Evolutionary conservation across 2,113 vertebrate species (phyloP).

Genomic region (Nerophis lumbriciformis): DNA sequence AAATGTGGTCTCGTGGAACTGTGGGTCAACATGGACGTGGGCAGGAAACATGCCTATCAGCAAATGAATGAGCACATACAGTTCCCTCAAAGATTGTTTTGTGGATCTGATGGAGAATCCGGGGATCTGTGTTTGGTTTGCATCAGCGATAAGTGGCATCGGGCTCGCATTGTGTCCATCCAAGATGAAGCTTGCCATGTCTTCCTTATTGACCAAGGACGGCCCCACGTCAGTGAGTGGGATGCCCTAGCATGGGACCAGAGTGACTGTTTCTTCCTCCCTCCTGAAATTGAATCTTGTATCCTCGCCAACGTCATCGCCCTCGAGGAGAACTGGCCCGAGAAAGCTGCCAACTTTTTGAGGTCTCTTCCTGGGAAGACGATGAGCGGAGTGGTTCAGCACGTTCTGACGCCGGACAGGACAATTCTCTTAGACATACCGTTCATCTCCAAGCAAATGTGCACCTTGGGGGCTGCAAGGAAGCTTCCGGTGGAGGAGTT

Average conservation of each 20-base stretch:
- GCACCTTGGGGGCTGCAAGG: conserved; percentile 65
- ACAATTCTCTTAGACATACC: conserved; percentile 76
- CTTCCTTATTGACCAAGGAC: conserved; percentile 81
- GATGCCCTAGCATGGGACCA: conserved; percentile 67
- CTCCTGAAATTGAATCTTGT: conserved; percentile 76
- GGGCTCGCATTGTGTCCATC: conserved; percentile 66
- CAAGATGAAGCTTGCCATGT: conserved; percentile 59
- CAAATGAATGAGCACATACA: conserved; percentile 68
- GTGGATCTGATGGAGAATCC: conserved; percentile 27
- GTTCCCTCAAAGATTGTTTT: conserved; percentile 44
- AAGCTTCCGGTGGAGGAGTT: conserved; percentile 56
- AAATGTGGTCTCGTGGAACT: conserved; percentile 71
- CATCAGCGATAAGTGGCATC: conserved; percentile 73
- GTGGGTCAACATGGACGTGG: conserved; percentile 70
- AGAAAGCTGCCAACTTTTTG: conserved; percentile 70
- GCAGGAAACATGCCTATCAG: conserved; percentile 53
- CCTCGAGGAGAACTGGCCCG: conserved; percentile 57
- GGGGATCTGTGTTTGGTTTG: conserved; percentile 76
- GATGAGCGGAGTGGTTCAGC: conserved; percentile 70
- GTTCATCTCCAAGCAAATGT: conserved; percentile 65
- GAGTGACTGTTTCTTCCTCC: conserved; percentile 70
- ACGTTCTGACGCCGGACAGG: conserved; percentile 71
- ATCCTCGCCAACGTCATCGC: conserved; percentile 69
- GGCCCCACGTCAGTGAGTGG: conserved; percentile 23
- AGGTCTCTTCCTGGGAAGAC: conserved; percentile 68